Percentiles rank a stretch among this genome's conserved stretches.
Conservation (phyloP, 2,888 invertebrate species). For the Tortricodes alternella region DNA sequence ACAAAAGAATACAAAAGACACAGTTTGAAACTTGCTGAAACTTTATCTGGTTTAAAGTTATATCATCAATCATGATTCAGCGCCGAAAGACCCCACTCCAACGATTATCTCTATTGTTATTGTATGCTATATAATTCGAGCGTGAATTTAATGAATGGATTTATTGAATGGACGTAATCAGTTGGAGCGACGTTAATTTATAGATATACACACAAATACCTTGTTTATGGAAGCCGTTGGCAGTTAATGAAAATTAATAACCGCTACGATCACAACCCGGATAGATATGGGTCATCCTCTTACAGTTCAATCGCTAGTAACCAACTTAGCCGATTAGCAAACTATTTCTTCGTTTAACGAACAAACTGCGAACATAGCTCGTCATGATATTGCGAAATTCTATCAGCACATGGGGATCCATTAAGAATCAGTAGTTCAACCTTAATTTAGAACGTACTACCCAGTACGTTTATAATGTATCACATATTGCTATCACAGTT, state of each 20-base stretch:
- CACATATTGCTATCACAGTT: neutral
- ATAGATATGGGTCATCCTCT: neutral
- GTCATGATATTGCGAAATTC: conserved; percentile 10
- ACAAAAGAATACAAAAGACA: conserved; percentile 17
- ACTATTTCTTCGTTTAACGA: conserved; percentile 2
- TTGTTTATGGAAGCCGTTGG: too few species aligned
- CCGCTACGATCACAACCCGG: too few species aligned
- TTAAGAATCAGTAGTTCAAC: conserved; percentile 21
- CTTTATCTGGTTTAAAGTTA: conserved; percentile 26
- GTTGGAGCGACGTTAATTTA: neutral
- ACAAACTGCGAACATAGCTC: neutral
- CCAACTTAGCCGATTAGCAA: conserved; percentile 15
- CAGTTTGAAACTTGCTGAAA: conserved; percentile 8
- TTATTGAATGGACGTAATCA: neutral
- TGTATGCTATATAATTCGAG: neutral
- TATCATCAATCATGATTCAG: conserved; percentile 22
- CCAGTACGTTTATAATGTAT: neutral
- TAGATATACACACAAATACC: too few species aligned
- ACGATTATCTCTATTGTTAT: conserved; percentile 15
- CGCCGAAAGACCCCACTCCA: neutral
- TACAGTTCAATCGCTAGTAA: conserved; percentile 6
- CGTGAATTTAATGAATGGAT: neutral
- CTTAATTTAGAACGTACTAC: conserved; percentile 11
- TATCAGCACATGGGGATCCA: conserved; percentile 5
- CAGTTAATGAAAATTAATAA: too few species aligned